Conservation (phyloP, 2,888 invertebrate species). For the Deroplatys truncata region DNA sequence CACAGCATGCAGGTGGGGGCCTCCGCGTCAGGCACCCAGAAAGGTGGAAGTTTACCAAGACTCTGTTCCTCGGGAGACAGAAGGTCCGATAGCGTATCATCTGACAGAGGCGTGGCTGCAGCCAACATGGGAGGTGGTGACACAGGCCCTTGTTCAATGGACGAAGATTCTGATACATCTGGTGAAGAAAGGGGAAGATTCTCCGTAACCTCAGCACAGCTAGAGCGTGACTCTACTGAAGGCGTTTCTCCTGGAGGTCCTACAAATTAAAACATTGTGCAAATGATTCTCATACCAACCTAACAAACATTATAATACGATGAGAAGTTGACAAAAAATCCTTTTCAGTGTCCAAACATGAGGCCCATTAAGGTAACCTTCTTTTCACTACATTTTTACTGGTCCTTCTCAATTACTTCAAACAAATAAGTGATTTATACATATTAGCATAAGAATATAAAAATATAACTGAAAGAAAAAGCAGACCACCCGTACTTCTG, state of each 20-base stretch:
- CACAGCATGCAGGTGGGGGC: constrained; percentile 81
- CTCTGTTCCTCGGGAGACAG: constrained; percentile 36
- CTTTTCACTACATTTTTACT: no score
- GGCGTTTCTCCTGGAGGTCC: constrained; percentile 19
- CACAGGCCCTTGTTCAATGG: constrained; percentile 11
- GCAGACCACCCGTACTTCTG: no score
- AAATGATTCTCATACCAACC: not conserved
- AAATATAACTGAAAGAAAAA: no score
- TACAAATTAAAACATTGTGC: not conserved
- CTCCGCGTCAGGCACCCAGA: constrained; percentile 84
- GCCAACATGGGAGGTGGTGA: not conserved
- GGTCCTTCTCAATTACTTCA: no score
- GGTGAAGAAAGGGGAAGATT: constrained; percentile 14
- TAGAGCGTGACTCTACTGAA: not conserved
- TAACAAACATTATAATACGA: no score
- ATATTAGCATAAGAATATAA: no score
- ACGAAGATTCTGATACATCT: constrained; percentile 19
- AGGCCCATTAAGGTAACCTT: no score
- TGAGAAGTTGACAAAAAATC: no score
- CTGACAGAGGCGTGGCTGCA: not conserved
- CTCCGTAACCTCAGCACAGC: not conserved
- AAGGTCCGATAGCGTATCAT: not conserved
- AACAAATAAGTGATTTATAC: no score
- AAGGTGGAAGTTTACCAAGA: constrained; percentile 71
- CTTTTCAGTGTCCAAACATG: no score